Evolutionary conservation across 35 echinoderm and acorn worm species (phyloP), one percentile per base, ranked within the genome.

Genomic region (Strongylocentrotus purpuratus): DNA sequence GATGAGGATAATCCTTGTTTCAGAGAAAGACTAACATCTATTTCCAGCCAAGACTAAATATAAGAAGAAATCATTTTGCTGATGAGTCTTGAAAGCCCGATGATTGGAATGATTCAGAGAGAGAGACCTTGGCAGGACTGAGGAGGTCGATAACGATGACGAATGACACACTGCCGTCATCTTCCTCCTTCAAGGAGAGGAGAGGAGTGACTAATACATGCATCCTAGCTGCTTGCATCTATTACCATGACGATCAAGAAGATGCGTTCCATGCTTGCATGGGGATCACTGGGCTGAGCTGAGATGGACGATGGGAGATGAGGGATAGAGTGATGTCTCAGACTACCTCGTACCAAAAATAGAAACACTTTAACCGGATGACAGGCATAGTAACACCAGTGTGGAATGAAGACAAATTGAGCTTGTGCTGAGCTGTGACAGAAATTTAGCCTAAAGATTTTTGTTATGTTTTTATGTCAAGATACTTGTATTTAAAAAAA

Each of bases 281-380:
- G 50, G 0, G 65, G 65, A 78, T 78, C 65, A 78, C 6, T 0
- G 20, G 65, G 22, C 20, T 28, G 65, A 78, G 65, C 4, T 28
- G 65, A 78, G 65, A 78, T 78, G 65, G 22, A n/a, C 25, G 20
- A 78, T 78, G 22, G 65, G 65, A 78, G 65, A 71, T 7, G 25
- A 71, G 18, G 61, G 61, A 25, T 25, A 6, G 61, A 71, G 22
- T 8, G 25, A 78, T 78, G 65, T 78, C 65, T 78, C 65, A 78
- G 10, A 55, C 10, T 12, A 10, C 17, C 18, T 78, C n/a, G 25
- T 4, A 25, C 65, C 65, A n/a, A 78, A 78, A 78, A 78, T 78
- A 78, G 65, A 78, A n/a, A 78, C 65, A 78, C 65, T 78, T 78
- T n/a, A 78, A 78, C 50, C 50, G n/a, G 65, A 78, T 78, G 65